These are phyloP conservation scores for Diadophis punctatus DNA, from an alignment of 2,113 vertebrate species.

Conservation along the genomic window DNA sequence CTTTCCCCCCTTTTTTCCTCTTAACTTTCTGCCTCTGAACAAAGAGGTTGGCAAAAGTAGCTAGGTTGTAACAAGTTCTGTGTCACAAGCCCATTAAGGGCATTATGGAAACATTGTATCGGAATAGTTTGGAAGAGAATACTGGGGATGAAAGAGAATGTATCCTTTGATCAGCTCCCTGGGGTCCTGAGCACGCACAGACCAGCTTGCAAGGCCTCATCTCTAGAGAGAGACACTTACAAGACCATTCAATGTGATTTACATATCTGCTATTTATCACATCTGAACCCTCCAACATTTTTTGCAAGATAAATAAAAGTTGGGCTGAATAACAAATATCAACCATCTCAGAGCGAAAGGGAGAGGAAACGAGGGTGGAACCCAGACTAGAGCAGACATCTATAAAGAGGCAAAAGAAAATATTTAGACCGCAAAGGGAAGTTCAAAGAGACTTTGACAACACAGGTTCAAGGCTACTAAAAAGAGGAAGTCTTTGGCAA, in stretches of 20 bases:
- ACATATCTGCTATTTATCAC: constrained; percentile 98
- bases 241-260: constrained; percentile 90
- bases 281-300: constrained; percentile 81
- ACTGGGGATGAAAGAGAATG: constrained; percentile 85
- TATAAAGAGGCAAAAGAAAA: neutral
- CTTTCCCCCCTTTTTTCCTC: constrained; percentile 56
- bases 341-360: constrained; percentile 71
- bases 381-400: constrained; percentile 35
- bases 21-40: constrained; percentile 82
- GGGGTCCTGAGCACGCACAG: constrained; percentile 81
- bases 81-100: constrained; percentile 88
- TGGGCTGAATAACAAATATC: constrained; percentile 75
- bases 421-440: neutral
- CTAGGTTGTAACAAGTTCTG: constrained; percentile 83
- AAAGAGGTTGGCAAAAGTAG: constrained; percentile 85
- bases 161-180: constrained; percentile 87
- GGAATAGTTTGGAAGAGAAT: constrained; percentile 90
- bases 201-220: constrained; percentile 82
- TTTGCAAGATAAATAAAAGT: constrained; percentile 86
- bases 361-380: constrained; percentile 48
- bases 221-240: constrained; percentile 88
- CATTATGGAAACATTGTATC: constrained; percentile 91
- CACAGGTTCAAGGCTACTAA: constrained; percentile 46
- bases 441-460: constrained; percentile 39
- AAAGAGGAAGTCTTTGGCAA: neutral